Base-by-base conservation (phyloP, 1,140 invertebrate genomes). In the Pseudachorutes palmiensis region DNA sequence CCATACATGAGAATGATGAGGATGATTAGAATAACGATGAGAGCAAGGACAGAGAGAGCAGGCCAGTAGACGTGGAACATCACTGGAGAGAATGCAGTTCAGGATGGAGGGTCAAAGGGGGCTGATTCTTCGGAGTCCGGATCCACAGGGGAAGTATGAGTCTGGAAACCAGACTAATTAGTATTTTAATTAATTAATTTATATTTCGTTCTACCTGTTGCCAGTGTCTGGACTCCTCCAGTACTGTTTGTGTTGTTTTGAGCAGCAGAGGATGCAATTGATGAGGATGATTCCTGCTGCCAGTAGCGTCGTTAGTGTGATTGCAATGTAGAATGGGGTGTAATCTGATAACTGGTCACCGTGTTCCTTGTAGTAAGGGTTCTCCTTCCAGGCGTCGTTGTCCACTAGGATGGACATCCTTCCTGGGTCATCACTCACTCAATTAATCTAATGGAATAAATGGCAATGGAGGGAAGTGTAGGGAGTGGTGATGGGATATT, bases 91-190 rank as follows among this genome's bases (percentile, higher is more conserved):
- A n/a, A n/a, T n/a, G n/a, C n/a, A n/a, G 36, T 45, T 45, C 19
- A 45, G 19, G 9, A 45, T 45, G 36, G 36, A 76, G 74, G 71
- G 78, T 90, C 22, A 92, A 76, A 5, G 90, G 86, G n/a, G 88
- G 88, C 76, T 90, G 88, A 66, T 89, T 86, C 71, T 89, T 85
- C 0, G 90, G 89, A 19, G 88, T 88, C 45, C 86, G 82, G 16
- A 88, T 87, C 88, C 88, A 92, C 75, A 92, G 80, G 9, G 89
- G 87, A 14, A 89, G 83, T 65, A 91, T 80, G 87, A 87, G 91
- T 72, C 89, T 87, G n/a, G n/a, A n/a, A 79, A 91, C 91, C 36
- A 88, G 88, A 63, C 14, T 26, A 63, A 63, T 26, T 31, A 24
- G 89, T 73, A 51, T 79, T 79, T 29, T 12, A 28, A 55, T 29